Percentiles rank a stretch among this genome's conserved stretches.
phyloP scores from a whole-genome alignment of 2,113 vertebrate species.

The Sterrhoptilus dennistouni region DNA sequence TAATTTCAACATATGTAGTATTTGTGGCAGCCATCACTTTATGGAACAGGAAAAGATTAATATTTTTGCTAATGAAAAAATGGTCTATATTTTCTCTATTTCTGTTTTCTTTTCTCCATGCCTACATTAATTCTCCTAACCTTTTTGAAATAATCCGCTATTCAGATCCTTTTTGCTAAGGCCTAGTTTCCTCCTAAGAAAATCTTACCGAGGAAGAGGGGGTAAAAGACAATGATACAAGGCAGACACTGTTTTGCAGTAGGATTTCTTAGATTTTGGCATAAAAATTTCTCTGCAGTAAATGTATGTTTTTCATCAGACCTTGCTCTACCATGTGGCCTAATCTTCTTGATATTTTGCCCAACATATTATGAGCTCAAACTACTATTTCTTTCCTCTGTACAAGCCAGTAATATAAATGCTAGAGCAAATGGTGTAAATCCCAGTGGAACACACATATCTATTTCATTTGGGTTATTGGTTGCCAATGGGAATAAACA shows the following conservation, averaged over 20 bases:
- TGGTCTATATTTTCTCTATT: neutral
- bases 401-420: conserved; percentile 61
- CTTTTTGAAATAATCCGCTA: neutral
- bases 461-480: conserved; percentile 46
- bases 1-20: neutral
- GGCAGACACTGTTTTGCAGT: conserved; percentile 25
- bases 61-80: neutral
- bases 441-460: conserved; percentile 35
- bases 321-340: conserved; percentile 38
- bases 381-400: conserved; percentile 69
- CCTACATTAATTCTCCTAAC: neutral
- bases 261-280: conserved; percentile 49
- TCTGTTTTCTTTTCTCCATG: neutral
- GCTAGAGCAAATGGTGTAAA: conserved; percentile 48
- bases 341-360: conserved; percentile 71
- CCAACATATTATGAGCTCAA: conserved; percentile 56
- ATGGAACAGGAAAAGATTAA: neutral
- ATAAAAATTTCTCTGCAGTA: conserved; percentile 10
- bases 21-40: neutral
- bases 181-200: neutral
- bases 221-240: conserved; percentile 1
- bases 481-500: conserved; percentile 65
- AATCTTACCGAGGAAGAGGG: neutral
- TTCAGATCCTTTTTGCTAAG: neutral
- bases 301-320: conserved; percentile 66